Percentiles rank a stretch among this genome's conserved stretches.
These are phyloP conservation scores for Drosophila borborema DNA, from an alignment of 2,888 invertebrate genomes.

Conservation along the genomic window DNA sequence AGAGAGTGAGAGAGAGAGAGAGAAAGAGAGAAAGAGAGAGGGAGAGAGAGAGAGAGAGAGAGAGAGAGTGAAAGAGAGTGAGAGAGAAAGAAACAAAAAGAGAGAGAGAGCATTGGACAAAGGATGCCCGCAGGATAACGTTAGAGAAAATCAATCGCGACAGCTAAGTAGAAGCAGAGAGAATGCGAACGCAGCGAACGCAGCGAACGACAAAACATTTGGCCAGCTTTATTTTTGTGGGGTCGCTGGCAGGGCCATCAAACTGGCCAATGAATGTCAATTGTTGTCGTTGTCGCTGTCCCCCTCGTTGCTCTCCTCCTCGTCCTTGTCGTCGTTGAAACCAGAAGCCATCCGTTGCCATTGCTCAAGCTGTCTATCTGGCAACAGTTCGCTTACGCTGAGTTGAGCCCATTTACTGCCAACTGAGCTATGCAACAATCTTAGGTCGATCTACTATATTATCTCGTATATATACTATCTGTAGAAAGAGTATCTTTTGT, in stretches of 20 bases:
- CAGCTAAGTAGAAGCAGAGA: slow-evolving; percentile 53
- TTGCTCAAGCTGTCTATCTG: slow-evolving; percentile 14
- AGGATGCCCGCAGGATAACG: slow-evolving; percentile 37
- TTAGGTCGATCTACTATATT: no score
- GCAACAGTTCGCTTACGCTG: slow-evolving; percentile 13
- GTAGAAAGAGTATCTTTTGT: neutral
- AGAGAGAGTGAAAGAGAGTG: no score
- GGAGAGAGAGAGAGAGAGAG: neutral
- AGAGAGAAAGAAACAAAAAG: neutral
- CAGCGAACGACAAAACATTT: slow-evolving; percentile 29
- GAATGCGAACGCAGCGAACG: slow-evolving; percentile 20
- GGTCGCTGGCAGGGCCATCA: slow-evolving; percentile 51
- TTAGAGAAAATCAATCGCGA: slow-evolving; percentile 76
- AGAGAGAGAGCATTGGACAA: neutral
- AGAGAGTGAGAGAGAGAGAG: neutral
- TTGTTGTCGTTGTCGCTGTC: slow-evolving; percentile 51
- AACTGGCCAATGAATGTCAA: slow-evolving; percentile 80
- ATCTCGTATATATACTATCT: neutral
- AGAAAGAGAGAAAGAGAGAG: neutral
- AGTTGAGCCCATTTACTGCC: neutral
- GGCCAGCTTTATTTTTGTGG: slow-evolving; percentile 18
- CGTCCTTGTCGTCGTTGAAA: neutral
- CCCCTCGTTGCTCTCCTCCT: slow-evolving; percentile 34
- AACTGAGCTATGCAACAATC: neutral
- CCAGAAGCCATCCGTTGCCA: slow-evolving; percentile 42